A percentile compares a stretch with the other conserved stretches of the same genome.
phyloP scores from a whole-genome alignment of 2,113 vertebrate species.

The Nicator chloris region DNA sequence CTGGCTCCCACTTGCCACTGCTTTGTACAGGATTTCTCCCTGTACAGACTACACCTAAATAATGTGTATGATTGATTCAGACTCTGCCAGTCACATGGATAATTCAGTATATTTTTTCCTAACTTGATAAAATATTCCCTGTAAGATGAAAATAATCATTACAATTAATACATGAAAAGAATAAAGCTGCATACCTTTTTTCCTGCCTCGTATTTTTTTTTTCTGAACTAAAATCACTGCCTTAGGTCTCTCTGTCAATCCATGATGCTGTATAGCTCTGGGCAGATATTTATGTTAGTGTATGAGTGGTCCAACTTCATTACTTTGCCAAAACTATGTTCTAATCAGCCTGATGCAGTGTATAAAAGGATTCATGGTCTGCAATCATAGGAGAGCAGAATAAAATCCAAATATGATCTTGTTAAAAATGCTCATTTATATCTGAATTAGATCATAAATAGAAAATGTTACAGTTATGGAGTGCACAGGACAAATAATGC shows the following conservation, averaged over 20 bases:
- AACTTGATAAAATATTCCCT: background rate
- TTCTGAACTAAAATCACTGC: background rate
- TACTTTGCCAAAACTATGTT: background rate
- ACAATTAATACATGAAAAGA: background rate
- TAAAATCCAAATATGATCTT: background rate
- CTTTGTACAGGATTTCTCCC: background rate
- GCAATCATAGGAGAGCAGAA: background rate
- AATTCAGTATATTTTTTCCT: background rate
- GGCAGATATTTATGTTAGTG: background rate
- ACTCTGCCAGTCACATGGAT: background rate
- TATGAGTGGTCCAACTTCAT: background rate
- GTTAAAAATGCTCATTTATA: background rate
- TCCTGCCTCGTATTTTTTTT: background rate
- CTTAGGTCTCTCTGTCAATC: background rate
- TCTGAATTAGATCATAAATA: background rate
- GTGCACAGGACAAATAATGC: background rate
- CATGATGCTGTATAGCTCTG: background rate
- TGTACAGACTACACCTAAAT: background rate
- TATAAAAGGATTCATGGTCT: conserved; percentile 2
- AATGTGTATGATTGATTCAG: background rate
- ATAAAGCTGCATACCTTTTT: background rate
- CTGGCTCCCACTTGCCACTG: background rate
- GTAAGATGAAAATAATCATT: background rate
- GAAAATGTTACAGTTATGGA: background rate
- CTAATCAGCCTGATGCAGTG: background rate